Base-by-base conservation (phyloP, 1,140 invertebrate genomes). In the Agrilus planipennis region DNA sequence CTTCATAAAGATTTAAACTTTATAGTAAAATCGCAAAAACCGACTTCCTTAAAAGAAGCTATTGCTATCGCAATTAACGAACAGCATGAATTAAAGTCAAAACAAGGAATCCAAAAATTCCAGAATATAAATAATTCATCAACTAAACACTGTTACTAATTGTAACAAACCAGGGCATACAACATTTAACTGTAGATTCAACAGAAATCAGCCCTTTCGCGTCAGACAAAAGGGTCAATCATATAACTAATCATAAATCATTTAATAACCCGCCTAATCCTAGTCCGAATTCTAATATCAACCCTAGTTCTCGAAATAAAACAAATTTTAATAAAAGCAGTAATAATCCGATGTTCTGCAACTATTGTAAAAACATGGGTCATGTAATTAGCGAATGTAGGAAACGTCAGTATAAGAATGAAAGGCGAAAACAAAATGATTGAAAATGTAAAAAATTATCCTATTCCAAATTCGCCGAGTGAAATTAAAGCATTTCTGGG, bases 311-410 rank as follows among this genome's bases (percentile, higher is more conserved):
- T n/a, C n/a, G n/a, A n/a, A 25, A 25, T 25, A 25, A 25, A 6
- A 7, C 23, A 7, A 25, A 25, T 25, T 7, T 7, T 25, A 7
- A 25, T 25, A 25, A 25, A 7, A 25, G 10, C 22, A 41, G 30
- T 20, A 12, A 34, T 15, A 10, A 32, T n/a, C 16, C 29, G 23
- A 47, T 44, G 46, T 19, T 42, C 14, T 49, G 43, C 28, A 37
- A 37, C 32, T 46, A 49, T 44, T 49, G 40, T 28, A 49, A 46
- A 16, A 47, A 49, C 36, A 27, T 10, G 28, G 42, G 42, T 25
- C 45, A 50, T 41, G 11, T 50, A 41, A 50, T 50, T 34, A 17
- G 12, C 2, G 48, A 47, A 41, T 50, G 45, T 41, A 34, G 41
- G 11, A 49, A 44, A 49, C 23, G 37, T 2, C 36, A 40, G 17